Evolutionary conservation across 2,888 invertebrate species (phyloP).

Genomic region (Hermodice carunculata): DNA sequence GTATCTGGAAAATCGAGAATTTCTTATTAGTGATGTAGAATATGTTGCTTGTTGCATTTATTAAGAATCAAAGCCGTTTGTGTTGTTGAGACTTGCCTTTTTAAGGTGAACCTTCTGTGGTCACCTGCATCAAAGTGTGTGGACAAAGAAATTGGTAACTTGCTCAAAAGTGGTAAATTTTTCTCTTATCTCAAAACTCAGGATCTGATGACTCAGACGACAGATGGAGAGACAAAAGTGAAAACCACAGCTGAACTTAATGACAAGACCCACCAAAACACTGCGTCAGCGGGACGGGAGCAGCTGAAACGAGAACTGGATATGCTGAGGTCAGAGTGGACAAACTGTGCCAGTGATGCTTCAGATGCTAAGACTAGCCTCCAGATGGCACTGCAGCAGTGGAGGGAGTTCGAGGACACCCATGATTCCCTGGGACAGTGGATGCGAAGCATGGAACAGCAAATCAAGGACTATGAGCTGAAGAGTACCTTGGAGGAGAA

Average conservation of each 20-base stretch:
- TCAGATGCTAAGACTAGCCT: conserved; percentile 69
- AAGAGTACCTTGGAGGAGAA: conserved; percentile 62
- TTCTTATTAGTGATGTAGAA: too few relatives aligned
- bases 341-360: conserved; percentile 52
- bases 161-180: too few relatives aligned
- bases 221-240: conserved; percentile 83
- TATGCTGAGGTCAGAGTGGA: conserved; percentile 93
- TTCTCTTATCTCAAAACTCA: too few relatives aligned
- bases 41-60: too few relatives aligned
- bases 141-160: too few relatives aligned
- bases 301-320: conserved; percentile 81
- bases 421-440: conserved; percentile 88
- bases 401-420: conserved; percentile 90
- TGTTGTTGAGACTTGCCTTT: too few relatives aligned
- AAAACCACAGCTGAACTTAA: conserved; percentile 4
- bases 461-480: conserved; percentile 74
- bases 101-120: too few relatives aligned
- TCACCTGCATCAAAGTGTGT: too few relatives aligned
- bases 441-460: conserved; percentile 89
- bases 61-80: too few relatives aligned
- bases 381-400: conserved; percentile 87
- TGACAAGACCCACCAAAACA: conserved; percentile 18
- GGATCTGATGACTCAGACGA: conserved; percentile 12
- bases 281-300: conserved; percentile 32
- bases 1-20: too few relatives aligned